phyloP scores from a whole-genome alignment of 2,113 vertebrate genomes.

The Seriola aureovittata region DNA sequence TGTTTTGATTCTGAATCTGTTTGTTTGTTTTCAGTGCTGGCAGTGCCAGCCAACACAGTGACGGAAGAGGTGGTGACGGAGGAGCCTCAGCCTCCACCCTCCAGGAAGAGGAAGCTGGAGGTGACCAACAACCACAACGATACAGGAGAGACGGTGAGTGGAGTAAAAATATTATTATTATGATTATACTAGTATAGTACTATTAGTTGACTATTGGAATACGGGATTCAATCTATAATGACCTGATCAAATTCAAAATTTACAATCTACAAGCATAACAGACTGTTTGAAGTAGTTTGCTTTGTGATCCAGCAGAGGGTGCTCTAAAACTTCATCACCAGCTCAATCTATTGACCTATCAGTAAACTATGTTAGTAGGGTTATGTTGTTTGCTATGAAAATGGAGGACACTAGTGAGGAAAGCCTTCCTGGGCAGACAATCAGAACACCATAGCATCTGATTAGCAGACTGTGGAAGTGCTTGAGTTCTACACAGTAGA shows the following conservation, averaged over 20 bases:
- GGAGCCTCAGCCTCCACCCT: constrained; percentile 77
- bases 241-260: no score
- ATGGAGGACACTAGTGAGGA: not conserved
- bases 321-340: not conserved
- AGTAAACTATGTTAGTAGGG: not conserved
- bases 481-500: no score
- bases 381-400: no score
- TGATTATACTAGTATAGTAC: no score
- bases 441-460: not conserved
- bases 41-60: constrained; percentile 88
- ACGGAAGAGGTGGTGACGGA: constrained; percentile 86
- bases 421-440: not conserved
- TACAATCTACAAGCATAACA: no score
- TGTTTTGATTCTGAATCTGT: not conserved
- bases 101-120: constrained; percentile 86
- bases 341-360: not conserved
- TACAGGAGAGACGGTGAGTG: constrained; percentile 81
- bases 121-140: constrained; percentile 67
- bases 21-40: constrained; percentile 84
- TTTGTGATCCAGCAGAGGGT: not conserved
- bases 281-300: not conserved
- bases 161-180: no score
- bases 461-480: no score
- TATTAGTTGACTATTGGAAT: no score
- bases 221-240: no score